Base-by-base conservation (phyloP, 2,113 vertebrate genomes). In the Aviceda subcristata region DNA sequence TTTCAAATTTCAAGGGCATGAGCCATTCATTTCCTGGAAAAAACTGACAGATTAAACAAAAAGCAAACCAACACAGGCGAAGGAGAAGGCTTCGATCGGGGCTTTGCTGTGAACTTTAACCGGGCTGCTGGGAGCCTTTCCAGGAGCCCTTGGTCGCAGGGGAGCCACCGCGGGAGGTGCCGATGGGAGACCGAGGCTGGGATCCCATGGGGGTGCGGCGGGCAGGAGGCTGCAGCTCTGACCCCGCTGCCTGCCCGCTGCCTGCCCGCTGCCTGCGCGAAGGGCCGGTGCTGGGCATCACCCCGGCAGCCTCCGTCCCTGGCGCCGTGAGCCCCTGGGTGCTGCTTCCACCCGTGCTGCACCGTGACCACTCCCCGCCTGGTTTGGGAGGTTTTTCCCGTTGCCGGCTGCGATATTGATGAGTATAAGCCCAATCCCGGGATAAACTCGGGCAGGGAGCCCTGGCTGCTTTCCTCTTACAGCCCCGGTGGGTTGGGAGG, bases 1-100 rank as follows among this genome's bases (percentile, higher is more conserved):
- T 96, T 94, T 95, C 92, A 94, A 90, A 94, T 97, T 94, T 97
- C 94, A 97, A 97, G 95, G 97, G 90, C 96, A 94, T 89, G 96
- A 95, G 82, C n/a, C 57, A 34, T 91, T 97, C 57, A 34, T 91
- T 97, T 97, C 97, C 96, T 97, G 93, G 96, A 97, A 97, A 96
- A 95, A 95, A 46, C 3, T 11, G 86, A 92, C 83, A 91, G 80
- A 96, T 97, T 94, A 96, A 94, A 90, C 78, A 84, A 94, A 96
- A 92, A 94, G 78, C 88, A 97, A 97, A 97, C 85, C 51, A 97
- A 82, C 68, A 59, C 6, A 43, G 71, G 60, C 1, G 27, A 62
- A 84, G 90, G 79, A 91, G 86, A 43, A 90, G 80, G 83, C 32
- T 89, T 94, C 86, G 89, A 63, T 21, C 53, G 11, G 62, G 39